Base-by-base conservation (phyloP, 2,113 vertebrate genomes). In the Candoia aspera region DNA sequence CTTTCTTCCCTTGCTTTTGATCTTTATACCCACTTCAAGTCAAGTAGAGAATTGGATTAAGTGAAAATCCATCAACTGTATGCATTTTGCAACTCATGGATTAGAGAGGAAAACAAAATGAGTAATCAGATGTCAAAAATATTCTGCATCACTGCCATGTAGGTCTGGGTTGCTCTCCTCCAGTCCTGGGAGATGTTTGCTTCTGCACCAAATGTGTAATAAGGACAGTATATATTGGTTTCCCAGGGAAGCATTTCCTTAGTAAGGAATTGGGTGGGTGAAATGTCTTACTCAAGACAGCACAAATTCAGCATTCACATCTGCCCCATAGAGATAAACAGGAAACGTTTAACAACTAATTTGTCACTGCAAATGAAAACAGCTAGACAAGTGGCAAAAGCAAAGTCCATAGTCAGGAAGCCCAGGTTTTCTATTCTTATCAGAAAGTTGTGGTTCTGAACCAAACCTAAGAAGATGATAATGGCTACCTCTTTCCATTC, bases 201-300 rank as follows among this genome's bases (percentile, higher is more conserved):
- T 1, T 49, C 73, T 49, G 42, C 1, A 24, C 49, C 29, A 46
- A 49, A 19, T 84, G 53, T 64, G 62, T 60, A 12, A 83, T 86
- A 26, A 59, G n/a, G 85, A 87, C 33, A 42, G 87, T 37, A 37
- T 55, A 58, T 24, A 23, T 8, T 91, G 79, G 59, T 85, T 93
- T 91, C 86, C 86, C 59, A 91, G 86, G 92, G 90, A 95, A 60
- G 8, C 46, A 8, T n/a, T 91, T 92, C 91, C 94, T 92, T 64
- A 46, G 21, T 0, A 54, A 84, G 46, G 85, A 90, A 93, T 68
- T 21, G 55, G 57, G 85, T 62, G 46, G 89, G 64, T 83, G 26
- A 6, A 54, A 91, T 49, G 59, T 42, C 88, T 92, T 89, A 46
- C 1, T 4, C 59, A 91, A 33, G 94, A 42, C 33, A 92, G 84